Evolutionary conservation across 2,113 vertebrate genomes (phyloP), one percentile per base, ranked within the genome.

Genomic region (Stomatorhinus ivindoensis): DNA sequence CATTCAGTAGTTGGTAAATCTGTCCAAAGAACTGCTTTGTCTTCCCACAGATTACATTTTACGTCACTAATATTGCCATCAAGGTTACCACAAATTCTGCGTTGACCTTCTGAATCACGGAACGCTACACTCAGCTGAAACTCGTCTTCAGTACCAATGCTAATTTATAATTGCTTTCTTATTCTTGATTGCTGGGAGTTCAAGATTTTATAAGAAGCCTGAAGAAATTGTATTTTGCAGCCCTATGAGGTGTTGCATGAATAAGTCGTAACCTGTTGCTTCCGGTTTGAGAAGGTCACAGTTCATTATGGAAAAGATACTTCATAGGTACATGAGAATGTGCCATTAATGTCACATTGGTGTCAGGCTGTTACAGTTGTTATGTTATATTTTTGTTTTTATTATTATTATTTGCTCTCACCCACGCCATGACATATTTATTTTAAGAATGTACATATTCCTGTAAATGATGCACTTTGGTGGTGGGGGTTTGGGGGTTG

Each of bases 381-480:
- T 9, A 21, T 58, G 19, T 58, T 58, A 8, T 58, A 48, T 85
- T 58, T 44, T 55, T 87, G 39, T 87, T 9, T 80, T 31, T 39
- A 88, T 13, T 51, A 27, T 65, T 76, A 39, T 80, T 80, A 19
- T 88, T 55, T 90, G 76, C 31, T 65, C 44, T 61, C 58, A 89
- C 61, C 69, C 84, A 61, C 39, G 8, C 80, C 88, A 90, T 91
- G 91, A 90, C 86, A 90, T 94, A 93, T 94, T 93, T 94, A 93
- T 94, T 94, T 92, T 88, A 85, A 93, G 91, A 91, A 89, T 94
- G 92, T 94, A 94, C 69, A 93, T 94, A 94, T 92, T 94, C 90
- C 88, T 93, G 90, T 90, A 86, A 88, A 84, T 91, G 90, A 84
- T 91, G 89, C 90, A 90, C 88, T 92, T 92, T 92, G 91, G 90